Percentiles rank a stretch among this genome's conserved stretches.
Evolutionary conservation across 2,888 invertebrate genomes (phyloP).

Genomic region (Arge pagana): DNA sequence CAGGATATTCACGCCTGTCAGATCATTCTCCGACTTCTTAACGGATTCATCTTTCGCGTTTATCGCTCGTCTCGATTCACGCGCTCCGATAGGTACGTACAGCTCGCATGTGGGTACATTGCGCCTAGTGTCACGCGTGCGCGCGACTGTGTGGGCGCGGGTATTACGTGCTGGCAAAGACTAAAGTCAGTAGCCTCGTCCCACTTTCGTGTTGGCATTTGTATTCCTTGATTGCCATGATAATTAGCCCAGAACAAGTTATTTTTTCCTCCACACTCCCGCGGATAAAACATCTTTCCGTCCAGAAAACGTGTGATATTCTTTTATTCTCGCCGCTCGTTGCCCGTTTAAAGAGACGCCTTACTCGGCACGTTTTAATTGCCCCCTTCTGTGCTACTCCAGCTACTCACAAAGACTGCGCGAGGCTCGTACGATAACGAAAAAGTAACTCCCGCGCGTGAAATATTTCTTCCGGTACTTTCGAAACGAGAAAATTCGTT

Average conservation of each 20-base stretch:
- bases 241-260: slow-evolving; percentile 32
- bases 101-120: too few species aligned
- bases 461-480: too few species aligned
- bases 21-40: too few species aligned
- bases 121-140: not conserved
- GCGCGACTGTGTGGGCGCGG: not conserved
- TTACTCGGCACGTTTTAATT: slow-evolving; percentile 7
- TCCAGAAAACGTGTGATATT: slow-evolving; percentile 10
- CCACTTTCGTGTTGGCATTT: slow-evolving; percentile 34
- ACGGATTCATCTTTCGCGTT: too few species aligned
- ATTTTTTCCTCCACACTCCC: not conserved
- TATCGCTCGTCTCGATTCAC: too few species aligned
- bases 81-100: too few species aligned
- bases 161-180: slow-evolving; percentile 3
- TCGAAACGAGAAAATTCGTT: too few species aligned
- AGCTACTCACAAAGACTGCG: too few species aligned
- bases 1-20: too few species aligned
- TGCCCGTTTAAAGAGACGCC: slow-evolving; percentile 5
- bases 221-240: slow-evolving; percentile 34
- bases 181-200: slow-evolving; percentile 36
- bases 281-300: not conserved
- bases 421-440: too few species aligned
- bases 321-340: not conserved
- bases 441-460: too few species aligned
- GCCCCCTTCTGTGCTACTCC: slow-evolving; percentile 10